phyloP scores from a whole-genome alignment of 2,888 invertebrate species.

The Microctonus hyperodae region DNA sequence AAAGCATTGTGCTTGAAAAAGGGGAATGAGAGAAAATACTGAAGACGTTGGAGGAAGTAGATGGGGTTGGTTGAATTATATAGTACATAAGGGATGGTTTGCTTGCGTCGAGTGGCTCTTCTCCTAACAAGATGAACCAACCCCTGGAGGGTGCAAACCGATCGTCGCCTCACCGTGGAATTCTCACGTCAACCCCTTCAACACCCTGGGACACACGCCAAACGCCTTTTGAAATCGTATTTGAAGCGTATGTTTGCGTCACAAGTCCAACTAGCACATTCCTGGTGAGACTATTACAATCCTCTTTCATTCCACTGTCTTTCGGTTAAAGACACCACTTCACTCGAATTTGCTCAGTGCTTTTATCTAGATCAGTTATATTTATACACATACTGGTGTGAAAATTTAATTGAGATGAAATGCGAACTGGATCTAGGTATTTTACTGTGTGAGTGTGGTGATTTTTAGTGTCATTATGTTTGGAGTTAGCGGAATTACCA shows the following conservation, averaged over 20 bases:
- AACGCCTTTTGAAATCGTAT: not conserved
- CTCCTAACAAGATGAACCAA: conserved; percentile 40
- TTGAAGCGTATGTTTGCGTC: not conserved
- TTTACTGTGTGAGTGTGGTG: too few species aligned
- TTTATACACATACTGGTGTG: not conserved
- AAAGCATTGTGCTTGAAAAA: not conserved
- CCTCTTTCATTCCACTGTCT: not conserved
- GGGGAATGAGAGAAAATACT: not conserved
- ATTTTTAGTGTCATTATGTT: not conserved
- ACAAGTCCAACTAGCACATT: not conserved
- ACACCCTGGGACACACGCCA: conserved; percentile 6
- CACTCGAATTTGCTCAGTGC: not conserved
- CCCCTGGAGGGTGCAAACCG: conserved; percentile 26
- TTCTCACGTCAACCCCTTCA: conserved; percentile 26
- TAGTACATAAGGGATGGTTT: not conserved
- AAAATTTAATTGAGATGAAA: not conserved
- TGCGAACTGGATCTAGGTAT: too few species aligned
- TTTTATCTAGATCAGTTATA: not conserved
- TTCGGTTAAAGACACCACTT: not conserved
- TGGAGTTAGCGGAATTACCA: not conserved
- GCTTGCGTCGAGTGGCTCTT: conserved; percentile 34
- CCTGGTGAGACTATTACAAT: not conserved
- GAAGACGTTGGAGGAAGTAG: not conserved
- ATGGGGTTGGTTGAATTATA: not conserved
- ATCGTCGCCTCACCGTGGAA: conserved; percentile 21